Base-by-base conservation (phyloP, 64 coral and sea anemone species). In the Stichodactyla mertensii region DNA sequence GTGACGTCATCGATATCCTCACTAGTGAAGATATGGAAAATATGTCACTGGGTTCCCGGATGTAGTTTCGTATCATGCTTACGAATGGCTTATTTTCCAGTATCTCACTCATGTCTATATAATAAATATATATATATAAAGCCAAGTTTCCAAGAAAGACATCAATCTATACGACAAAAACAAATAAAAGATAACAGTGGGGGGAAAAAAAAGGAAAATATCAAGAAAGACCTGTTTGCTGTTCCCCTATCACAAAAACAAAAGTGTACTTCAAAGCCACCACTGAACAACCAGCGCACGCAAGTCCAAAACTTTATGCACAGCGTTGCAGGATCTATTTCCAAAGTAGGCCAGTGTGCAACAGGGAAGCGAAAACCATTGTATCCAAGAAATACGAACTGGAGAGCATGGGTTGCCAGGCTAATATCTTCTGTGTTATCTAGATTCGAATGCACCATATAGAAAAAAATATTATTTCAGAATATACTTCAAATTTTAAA, bases 201-300 rank as follows among this genome's bases (percentile, higher is more conserved):
- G n/a, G n/a, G n/a, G n/a, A n/a, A n/a, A n/a, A n/a, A n/a, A n/a
- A n/a, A n/a, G n/a, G n/a, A n/a, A n/a, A n/a, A n/a, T n/a, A n/a
- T n/a, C n/a, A n/a, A n/a, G 66, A 92, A 92, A 11, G 58, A 81
- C 60, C 90, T 87, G 57, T 91, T 91, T 15, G 90, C 84, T 80
- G 80, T 55, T 13, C 89, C 89, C 7, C 89, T 84, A 87, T 91
- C 89, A 77, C 84, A 91, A 51, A 83, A 91, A 31, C 83, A 91
- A 36, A 60, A 91, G 10, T 78, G 55, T 0, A 28, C 51, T 16
- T 86, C 28, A 83, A 91, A 87, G 6, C 84, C 90, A 82, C 31
- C 53, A 12, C 1, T 82, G 28, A 19, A n/a, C 16, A 91, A 51
- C 62, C 79, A 87, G 12, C 77, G 28, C 16, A 87, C 90, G 14